Base-by-base conservation (phyloP, 2,888 invertebrate genomes). In the Myopa tessellatipennis region DNA sequence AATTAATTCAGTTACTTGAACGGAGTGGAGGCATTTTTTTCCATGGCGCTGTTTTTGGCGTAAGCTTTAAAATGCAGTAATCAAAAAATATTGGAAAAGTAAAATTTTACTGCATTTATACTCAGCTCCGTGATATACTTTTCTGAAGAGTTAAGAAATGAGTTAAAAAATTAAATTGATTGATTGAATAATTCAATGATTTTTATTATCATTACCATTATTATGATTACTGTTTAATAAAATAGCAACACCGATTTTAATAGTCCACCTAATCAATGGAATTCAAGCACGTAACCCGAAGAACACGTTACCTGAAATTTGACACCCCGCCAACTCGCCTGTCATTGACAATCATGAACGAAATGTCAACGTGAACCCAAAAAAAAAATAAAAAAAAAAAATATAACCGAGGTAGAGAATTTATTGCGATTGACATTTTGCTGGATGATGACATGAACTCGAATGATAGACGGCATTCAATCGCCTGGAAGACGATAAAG, bases 371-470 rank as follows among this genome's bases (percentile, higher is more conserved):
- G 55, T 55, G 26, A 26, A 34, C 7, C 26, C 26, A 1, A 26
- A 26, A 26, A 34, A 63, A 67, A 0, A 12, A 67, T 8, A 5
- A 40, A 16, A 36, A 67, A 38, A 61, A 10, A 4, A 6, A 34
- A 10, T 38, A 36, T 16, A 55, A 38, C 16, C 36, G 65, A 55
- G 50, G 34, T 6, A 58, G 36, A 61, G 63, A 40, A 61, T 73
- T 73, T 61, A 73, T 73, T 61, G 61, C 63, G 34, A 68, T 68
- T 67, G 75, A 45, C 67, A 70, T 71, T 70, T 69, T 5, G n/a
- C 1, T 55, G 55, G 10, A 55, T 55, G 55, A 55, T 55, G 55
- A 55, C 55, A 55, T 6, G 74, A 63, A 65, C 55, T 34, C 63
- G 8, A 6, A 74, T 74, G 73, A 74, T 61, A 36, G 38, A 38